These are phyloP conservation scores for Opisthograptis luteolata DNA, from an alignment of 2,888 invertebrate genomes.

Conservation along the genomic window DNA sequence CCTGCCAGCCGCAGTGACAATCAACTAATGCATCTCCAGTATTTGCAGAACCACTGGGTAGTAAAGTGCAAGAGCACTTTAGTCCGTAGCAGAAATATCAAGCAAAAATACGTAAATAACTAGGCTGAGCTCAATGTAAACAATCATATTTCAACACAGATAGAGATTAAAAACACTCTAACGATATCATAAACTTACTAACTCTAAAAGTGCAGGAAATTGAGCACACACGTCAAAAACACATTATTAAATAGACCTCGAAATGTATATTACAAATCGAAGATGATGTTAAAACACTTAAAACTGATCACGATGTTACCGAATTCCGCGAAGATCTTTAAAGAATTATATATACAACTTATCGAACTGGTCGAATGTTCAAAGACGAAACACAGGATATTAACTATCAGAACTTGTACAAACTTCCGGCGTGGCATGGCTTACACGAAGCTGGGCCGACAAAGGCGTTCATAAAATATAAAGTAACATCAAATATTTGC, in stretches of 20 bases:
- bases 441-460: slow-evolving; percentile 13
- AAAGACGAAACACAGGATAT: not conserved
- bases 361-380: not conserved
- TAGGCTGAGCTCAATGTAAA: not conserved
- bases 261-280: too few species aligned
- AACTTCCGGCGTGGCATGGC: slow-evolving; percentile 9
- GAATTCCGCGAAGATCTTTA: too few species aligned
- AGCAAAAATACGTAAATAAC: slow-evolving; percentile 2
- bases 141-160: not conserved
- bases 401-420: not conserved
- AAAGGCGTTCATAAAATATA: slow-evolving; percentile 35
- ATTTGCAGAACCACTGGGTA: slow-evolving; percentile 64
- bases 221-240: too few species aligned
- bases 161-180: not conserved
- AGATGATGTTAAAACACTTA: too few species aligned
- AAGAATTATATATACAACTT: too few species aligned
- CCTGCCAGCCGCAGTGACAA: slow-evolving; percentile 46
- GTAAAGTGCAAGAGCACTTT: slow-evolving; percentile 29
- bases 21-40: slow-evolving; percentile 68
- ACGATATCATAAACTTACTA: too few species aligned
- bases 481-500: slow-evolving; percentile 69
- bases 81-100: slow-evolving; percentile 2
- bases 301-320: too few species aligned
- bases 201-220: too few species aligned
- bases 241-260: too few species aligned